Percentiles rank a stretch among this genome's conserved stretches.
These are phyloP conservation scores for Drosophila sulfurigaster DNA, from an alignment of 1,140 invertebrate genomes.

Conservation along the genomic window DNA sequence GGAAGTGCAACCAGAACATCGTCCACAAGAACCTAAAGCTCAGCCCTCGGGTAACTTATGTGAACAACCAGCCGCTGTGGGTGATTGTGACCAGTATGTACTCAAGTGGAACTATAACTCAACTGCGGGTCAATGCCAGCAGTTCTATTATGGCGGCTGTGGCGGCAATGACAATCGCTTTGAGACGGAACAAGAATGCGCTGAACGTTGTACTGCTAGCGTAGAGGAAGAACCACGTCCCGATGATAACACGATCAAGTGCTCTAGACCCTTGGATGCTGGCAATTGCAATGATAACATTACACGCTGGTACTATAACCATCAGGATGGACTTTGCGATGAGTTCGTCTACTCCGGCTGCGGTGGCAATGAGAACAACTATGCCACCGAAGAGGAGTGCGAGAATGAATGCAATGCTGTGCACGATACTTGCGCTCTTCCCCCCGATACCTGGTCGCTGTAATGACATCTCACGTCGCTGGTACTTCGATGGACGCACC, in stretches of 20 bases:
- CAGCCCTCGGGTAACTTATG: constrained; percentile 85
- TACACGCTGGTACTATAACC: constrained; percentile 92
- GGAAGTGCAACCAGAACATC: constrained; percentile 37
- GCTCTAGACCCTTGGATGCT: constrained; percentile 88
- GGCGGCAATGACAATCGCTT: constrained; percentile 94
- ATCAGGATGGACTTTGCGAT: constrained; percentile 90
- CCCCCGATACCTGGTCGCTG: constrained; percentile 89
- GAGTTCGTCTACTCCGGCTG: constrained; percentile 94
- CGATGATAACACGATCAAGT: constrained; percentile 82
- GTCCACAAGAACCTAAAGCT: constrained; percentile 20
- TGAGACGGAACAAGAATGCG: constrained; percentile 88
- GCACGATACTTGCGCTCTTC: constrained; percentile 90
- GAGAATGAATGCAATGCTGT: constrained; percentile 90
- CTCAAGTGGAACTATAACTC: constrained; percentile 94
- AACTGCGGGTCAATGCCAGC: constrained; percentile 88
- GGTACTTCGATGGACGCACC: constrained; percentile 90
- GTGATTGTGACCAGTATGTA: constrained; percentile 92
- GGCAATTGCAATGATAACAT: constrained; percentile 89
- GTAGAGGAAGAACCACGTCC: constrained; percentile 44
- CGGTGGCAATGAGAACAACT: constrained; percentile 94
- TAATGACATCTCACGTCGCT: constrained; percentile 87
- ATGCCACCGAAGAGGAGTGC: constrained; percentile 91
- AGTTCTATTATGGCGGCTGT: constrained; percentile 93
- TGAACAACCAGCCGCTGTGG: constrained; percentile 89
- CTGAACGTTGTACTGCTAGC: constrained; percentile 88